phyloP scores from a whole-genome alignment of 2,888 invertebrate species.

The Drosophila meridiana region DNA sequence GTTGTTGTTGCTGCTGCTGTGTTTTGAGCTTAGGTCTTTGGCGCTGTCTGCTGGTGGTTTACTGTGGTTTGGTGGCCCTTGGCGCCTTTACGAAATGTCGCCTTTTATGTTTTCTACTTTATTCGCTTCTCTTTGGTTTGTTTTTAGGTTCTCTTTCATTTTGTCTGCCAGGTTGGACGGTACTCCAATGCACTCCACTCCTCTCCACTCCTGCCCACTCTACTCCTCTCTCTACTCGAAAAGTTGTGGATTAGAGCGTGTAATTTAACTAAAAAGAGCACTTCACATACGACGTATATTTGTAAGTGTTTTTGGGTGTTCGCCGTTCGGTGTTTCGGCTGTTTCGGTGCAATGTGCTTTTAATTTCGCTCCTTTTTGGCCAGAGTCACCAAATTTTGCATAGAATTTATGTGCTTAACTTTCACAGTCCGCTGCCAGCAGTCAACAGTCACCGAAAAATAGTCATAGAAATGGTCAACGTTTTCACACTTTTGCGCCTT shows the following conservation, averaged over 20 bases:
- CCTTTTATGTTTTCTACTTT: slow-evolving; percentile 68
- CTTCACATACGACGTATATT: slow-evolving; percentile 56
- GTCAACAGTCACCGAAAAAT: slow-evolving; percentile 58
- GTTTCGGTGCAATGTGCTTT: slow-evolving; percentile 66
- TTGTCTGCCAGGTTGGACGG: slow-evolving; percentile 7
- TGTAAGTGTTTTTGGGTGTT: slow-evolving; percentile 63
- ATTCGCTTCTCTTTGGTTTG: slow-evolving; percentile 32
- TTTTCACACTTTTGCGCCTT: slow-evolving; percentile 79
- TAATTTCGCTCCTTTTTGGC: slow-evolving; percentile 54
- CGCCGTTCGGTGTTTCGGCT: slow-evolving; percentile 21
- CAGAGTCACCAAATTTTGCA: slow-evolving; percentile 41
- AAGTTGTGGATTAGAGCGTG: slow-evolving; percentile 77
- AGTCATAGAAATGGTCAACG: slow-evolving; percentile 72
- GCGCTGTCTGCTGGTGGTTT: slow-evolving; percentile 61
- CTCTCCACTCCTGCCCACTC: slow-evolving; percentile 32
- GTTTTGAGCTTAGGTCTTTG: slow-evolving; percentile 65
- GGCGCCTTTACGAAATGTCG: slow-evolving; percentile 71
- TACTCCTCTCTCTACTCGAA: slow-evolving; percentile 62
- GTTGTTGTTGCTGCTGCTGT: slow-evolving; percentile 5
- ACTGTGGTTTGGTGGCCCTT: slow-evolving; percentile 53
- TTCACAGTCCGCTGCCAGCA: slow-evolving; percentile 62
- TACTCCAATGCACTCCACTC: slow-evolving; percentile 60
- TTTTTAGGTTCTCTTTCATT: slow-evolving; percentile 33
- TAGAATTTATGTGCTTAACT: slow-evolving; percentile 79
- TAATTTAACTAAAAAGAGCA: slow-evolving; percentile 74